Base-by-base conservation (phyloP, 2,888 invertebrate genomes). In the Caenorhabditis imperialis region DNA sequence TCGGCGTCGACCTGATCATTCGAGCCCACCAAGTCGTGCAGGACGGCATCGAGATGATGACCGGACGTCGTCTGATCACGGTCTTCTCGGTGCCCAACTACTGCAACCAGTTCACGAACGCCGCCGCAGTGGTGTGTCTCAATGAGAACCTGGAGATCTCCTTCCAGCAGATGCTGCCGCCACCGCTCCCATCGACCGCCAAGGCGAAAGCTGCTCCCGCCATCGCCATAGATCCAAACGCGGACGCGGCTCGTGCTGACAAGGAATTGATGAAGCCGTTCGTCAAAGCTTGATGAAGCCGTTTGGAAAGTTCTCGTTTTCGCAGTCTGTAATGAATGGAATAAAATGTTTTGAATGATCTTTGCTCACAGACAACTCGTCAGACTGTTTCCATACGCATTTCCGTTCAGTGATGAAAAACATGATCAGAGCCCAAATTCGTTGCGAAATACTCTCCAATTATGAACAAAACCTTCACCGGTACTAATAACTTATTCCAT, bases 61-160 rank as follows among this genome's bases (percentile, higher is more conserved):
- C 72, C 35, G 84, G 84, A 18, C 69, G 83, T 8, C 76, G 81
- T 57, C 74, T 84, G 22, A 83, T 84, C 71, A 84, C 83, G 38
- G 78, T 84, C 44, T 84, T 84, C 77, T 84, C 82, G 7, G 83
- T 83, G n/a, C 81, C 81, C 57, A 83, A 84, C 73, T 84, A 84
- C 53, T 81, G 80, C 45, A 60, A 71, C 22, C 82, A 81, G 60
- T 83, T 84, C 70, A 81, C 73, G 51, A 84, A 84, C 53, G 82
- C 84, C 20, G 84, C 83, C n/a, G 83, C 83, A 16, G 84, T 84
- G 25, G 82, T 84, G 22, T 80, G 80, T 61, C 70, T 84, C 22
- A 81, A 81, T 27, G 78, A 63, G 18, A 80, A 83, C 61, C 48
- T 84, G 40, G 75, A 81, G 57, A 55, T 63, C 7, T 63, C 63